Evolutionary conservation across 2,888 invertebrate genomes (phyloP).

Genomic region (Trypoxylon attenuatum): DNA sequence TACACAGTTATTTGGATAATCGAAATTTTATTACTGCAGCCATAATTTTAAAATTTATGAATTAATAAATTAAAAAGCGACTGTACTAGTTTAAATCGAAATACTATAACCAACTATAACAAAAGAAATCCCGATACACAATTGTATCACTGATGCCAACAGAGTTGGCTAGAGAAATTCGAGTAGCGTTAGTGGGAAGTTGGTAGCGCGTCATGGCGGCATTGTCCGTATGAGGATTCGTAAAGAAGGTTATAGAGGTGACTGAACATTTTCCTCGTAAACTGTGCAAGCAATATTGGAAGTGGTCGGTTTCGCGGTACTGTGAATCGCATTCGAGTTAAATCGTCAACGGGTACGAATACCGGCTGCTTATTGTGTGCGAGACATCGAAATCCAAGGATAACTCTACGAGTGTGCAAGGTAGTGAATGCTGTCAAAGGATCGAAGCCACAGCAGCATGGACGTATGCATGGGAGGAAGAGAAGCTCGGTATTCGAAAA

Average conservation of each 20-base stretch:
- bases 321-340: no score
- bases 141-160: background rate
- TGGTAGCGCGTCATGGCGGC: conserved; percentile 9
- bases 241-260: conserved; percentile 18
- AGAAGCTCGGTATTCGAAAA: background rate
- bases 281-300: background rate
- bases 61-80: no score
- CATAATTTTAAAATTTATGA: no score
- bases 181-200: conserved; percentile 2
- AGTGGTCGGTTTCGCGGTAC: background rate
- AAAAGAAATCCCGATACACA: no score
- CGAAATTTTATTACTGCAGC: no score
- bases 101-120: no score
- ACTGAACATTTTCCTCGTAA: background rate
- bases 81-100: no score
- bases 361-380: no score
- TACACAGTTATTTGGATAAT: no score
- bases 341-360: no score
- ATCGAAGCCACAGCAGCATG: background rate
- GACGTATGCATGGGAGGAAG: background rate
- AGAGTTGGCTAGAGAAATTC: conserved; percentile 7
- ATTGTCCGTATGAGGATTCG: conserved; percentile 2
- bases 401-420: background rate
- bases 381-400: no score
- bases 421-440: background rate